Evolutionary conservation across 2,113 vertebrate genomes (phyloP).

Genomic region (Urocitellus parryii): DNA sequence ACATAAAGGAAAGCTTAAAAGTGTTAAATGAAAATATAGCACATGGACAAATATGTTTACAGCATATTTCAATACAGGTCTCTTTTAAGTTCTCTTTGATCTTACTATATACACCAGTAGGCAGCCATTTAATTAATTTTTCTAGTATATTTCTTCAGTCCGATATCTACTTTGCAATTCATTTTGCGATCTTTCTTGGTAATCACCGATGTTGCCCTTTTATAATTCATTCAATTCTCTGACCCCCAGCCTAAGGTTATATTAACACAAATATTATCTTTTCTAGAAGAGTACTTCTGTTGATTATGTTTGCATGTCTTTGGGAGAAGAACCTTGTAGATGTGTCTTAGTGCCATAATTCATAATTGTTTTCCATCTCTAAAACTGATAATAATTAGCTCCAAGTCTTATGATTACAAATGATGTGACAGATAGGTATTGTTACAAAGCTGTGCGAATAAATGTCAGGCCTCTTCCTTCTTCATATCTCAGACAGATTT

Average conservation of each 20-base stretch:
- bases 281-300: not conserved
- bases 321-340: not conserved
- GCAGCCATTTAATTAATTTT: not conserved
- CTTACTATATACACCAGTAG: not conserved
- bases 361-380: not conserved
- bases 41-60: not conserved
- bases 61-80: not conserved
- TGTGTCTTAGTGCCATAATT: not conserved
- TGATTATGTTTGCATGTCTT: not conserved
- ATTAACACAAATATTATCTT: not conserved
- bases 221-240: conserved; percentile 9
- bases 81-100: conserved; percentile 24
- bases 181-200: not conserved
- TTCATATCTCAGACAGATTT: not conserved
- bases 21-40: not conserved
- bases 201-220: not conserved
- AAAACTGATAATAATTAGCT: conserved; percentile 19
- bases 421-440: not conserved
- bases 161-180: not conserved
- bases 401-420: not conserved
- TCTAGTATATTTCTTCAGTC: not conserved
- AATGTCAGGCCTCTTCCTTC: not conserved
- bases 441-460: not conserved
- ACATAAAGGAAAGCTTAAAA: not conserved
- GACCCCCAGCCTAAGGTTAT: not conserved